Evolutionary conservation across 1,140 invertebrate species (phyloP).

Genomic region (Cydia pomonella): DNA sequence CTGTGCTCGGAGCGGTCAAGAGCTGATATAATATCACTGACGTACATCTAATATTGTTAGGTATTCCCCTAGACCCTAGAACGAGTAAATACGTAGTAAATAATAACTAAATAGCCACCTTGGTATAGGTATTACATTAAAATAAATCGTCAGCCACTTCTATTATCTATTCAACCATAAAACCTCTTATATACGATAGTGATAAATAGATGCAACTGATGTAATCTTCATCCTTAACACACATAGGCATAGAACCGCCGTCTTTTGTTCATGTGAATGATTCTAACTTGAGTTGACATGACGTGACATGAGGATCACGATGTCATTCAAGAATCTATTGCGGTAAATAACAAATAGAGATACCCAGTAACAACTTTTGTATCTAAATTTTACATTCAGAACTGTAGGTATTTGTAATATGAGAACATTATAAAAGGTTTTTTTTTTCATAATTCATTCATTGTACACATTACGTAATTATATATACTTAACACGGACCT

Average conservation of each 20-base stretch:
- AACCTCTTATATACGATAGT: background rate
- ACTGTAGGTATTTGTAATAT: no score
- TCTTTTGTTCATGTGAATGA: background rate
- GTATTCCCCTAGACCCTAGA: background rate
- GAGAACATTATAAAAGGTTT: no score
- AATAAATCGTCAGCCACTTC: background rate
- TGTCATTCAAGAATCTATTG: background rate
- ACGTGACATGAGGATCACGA: conserved; percentile 4
- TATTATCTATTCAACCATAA: conserved; percentile 10
- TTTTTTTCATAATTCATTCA: no score
- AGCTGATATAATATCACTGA: background rate
- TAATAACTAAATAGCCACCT: conserved; percentile 2
- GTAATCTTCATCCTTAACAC: conserved; percentile 16
- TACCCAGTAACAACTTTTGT: background rate
- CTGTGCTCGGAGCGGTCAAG: background rate
- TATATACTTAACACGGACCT: no score
- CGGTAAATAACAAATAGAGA: background rate
- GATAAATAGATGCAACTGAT: conserved; percentile 15
- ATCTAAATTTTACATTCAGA: background rate
- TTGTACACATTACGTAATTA: no score
- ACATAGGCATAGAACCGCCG: background rate
- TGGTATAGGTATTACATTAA: background rate
- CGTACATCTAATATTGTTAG: background rate
- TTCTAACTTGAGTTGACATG: background rate
- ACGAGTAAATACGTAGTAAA: background rate